A percentile compares a stretch with the other conserved stretches of the same genome.
Conservation (phyloP, 2,113 vertebrate species). For the Callospermophilus lateralis region DNA sequence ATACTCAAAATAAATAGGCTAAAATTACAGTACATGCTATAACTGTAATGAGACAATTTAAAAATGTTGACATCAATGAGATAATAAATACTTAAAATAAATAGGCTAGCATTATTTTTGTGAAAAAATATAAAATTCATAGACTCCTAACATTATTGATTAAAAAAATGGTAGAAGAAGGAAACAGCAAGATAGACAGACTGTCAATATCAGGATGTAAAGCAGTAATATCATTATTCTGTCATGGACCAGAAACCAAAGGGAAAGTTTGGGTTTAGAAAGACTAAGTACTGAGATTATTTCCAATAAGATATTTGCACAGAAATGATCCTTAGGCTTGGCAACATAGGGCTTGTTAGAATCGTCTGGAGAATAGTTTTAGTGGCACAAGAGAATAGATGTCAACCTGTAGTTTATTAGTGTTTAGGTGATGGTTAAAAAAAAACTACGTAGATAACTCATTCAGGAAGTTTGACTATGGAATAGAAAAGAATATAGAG, state of each 20-base stretch:
- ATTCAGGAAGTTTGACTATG: neutral
- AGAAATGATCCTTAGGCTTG: neutral
- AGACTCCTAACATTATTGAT: neutral
- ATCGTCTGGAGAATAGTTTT: neutral
- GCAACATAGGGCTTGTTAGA: neutral
- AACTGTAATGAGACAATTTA: neutral
- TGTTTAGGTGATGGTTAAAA: neutral
- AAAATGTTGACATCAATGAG: neutral
- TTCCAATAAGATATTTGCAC: neutral
- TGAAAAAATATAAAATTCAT: neutral
- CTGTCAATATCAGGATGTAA: neutral
- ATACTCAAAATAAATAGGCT: neutral
- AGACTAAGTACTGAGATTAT: neutral
- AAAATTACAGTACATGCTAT: neutral
- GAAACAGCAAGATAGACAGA: neutral
- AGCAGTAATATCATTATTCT: neutral
- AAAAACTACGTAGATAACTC: neutral
- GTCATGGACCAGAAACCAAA: neutral
- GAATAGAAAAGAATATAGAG: neutral
- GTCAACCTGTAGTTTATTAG: neutral
- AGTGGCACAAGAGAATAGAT: neutral
- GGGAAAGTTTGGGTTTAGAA: neutral
- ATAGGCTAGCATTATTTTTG: neutral
- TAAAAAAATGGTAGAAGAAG: neutral
- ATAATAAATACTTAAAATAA: neutral